Percentiles rank a stretch among this genome's conserved stretches.
Evolutionary conservation across 2,797 vertebrate species (phyloP).

Genomic region (Phrynocephalus guinanensis): DNA sequence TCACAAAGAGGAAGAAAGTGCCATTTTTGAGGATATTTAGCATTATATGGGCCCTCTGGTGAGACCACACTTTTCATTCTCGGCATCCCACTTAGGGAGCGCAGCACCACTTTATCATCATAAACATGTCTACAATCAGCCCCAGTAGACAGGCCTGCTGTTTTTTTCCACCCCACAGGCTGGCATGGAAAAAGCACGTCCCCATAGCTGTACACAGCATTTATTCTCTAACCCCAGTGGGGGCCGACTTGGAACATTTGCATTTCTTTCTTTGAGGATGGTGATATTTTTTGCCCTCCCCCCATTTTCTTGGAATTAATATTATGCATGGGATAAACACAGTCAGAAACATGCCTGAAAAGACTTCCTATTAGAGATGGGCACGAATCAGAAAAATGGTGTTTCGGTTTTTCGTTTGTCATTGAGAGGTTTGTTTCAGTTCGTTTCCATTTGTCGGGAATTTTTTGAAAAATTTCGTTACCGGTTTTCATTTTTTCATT

Average conservation of each 20-base stretch:
- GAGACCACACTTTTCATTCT: constrained; percentile 32
- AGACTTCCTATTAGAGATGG: neutral
- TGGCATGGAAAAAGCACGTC: neutral
- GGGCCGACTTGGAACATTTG: neutral
- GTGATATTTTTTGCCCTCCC: too few relatives aligned
- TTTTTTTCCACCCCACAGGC: neutral
- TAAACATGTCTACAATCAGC: constrained; percentile 38
- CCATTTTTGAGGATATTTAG: constrained; percentile 28
- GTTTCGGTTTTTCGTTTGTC: too few relatives aligned
- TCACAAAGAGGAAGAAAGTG: constrained; percentile 34
- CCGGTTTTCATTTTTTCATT: too few relatives aligned
- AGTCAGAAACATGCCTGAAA: neutral
- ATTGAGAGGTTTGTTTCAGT: too few relatives aligned
- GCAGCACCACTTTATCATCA: constrained; percentile 36
- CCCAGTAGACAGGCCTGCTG: constrained; percentile 6
- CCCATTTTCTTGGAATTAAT: neutral
- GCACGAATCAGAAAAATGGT: too few relatives aligned
- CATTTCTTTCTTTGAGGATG: constrained; percentile 3
- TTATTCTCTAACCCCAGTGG: constrained; percentile 2
- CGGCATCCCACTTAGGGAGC: constrained; percentile 9
- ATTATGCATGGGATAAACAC: neutral
- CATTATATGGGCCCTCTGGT: constrained; percentile 28
- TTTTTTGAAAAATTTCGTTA: too few relatives aligned
- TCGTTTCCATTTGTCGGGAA: too few relatives aligned
- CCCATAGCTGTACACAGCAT: neutral